Base-by-base conservation (phyloP, 2,113 vertebrate species). In the Podocnemis expansa region DNA sequence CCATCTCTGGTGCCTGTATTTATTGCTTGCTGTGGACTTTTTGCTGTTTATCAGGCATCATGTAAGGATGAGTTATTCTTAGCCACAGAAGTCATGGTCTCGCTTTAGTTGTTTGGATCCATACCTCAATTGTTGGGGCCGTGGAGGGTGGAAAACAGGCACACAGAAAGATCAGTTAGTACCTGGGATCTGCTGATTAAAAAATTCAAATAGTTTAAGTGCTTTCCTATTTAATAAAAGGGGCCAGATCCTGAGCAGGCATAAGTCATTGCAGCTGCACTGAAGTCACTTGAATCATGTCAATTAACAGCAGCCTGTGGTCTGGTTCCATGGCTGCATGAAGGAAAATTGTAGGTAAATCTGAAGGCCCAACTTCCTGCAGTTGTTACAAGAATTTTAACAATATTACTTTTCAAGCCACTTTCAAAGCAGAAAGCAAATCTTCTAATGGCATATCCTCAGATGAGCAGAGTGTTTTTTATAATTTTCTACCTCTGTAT, bases 21-120 rank as follows among this genome's bases (percentile, higher is more conserved):
- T 24, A 38, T 41, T 63, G 29, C 60, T 95, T 88, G 43, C 90
- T 95, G 63, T 41, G 80, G 73, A 76, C 31, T 91, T 87, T 45
- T 5, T 54, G 67, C 75, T 85, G 14, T 63, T 21, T 45, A 90
- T 45, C 76, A 82, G 24, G 0, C 70, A 24, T 41, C 11, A 12
- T 10, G 1, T 47, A 70, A 90, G 60, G 83, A 91, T 86, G 83
- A 45, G 1, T 17, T 78, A 60, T 34, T 38, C 19, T 12, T 73
- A 41, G 38, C 55, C 60, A 63, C 31, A 63, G 14, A n/a, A 78
- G 76, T 52, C 47, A 54, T n/a, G 4, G 0, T 5, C 5, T 89
- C 56, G 81, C 73, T 49, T 81, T 14, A 31, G 84, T 43, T 80
- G 27, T 11, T 7, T 41, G 82, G 25, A 11, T 80, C n/a, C 27